Conservation (phyloP, 2,888 invertebrate species). For the Cerceris ruficornis region DNA sequence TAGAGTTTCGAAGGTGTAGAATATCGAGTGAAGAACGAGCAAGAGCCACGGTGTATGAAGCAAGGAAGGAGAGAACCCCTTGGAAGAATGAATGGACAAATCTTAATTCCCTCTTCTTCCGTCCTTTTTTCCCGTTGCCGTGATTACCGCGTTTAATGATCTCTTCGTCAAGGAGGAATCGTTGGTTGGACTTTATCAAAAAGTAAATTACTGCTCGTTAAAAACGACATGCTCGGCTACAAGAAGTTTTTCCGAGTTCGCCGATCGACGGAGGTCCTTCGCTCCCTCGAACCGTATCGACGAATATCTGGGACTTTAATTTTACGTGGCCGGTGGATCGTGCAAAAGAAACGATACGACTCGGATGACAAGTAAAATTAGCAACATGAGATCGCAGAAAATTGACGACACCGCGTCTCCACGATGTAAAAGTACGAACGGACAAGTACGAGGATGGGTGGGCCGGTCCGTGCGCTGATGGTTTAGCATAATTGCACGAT, state of each 20-base stretch:
- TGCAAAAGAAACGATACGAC: slow-evolving; percentile 2
- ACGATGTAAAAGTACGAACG: slow-evolving; percentile 13
- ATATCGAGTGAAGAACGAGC: not conserved
- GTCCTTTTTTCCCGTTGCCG: not conserved
- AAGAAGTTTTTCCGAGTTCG: too few relatives aligned
- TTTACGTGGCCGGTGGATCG: not conserved
- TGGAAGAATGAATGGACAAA: slow-evolving; percentile 34
- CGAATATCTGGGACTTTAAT: not conserved
- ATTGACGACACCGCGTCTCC: slow-evolving; percentile 13
- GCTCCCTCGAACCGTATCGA: too few relatives aligned
- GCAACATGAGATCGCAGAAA: slow-evolving; percentile 53
- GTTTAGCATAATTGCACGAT: slow-evolving; percentile 67
- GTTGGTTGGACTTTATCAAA: too few relatives aligned
- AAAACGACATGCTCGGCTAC: too few relatives aligned
- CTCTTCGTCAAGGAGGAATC: too few relatives aligned
- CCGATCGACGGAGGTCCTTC: too few relatives aligned
- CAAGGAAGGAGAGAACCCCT: slow-evolving; percentile 20
- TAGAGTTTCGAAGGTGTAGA: too few relatives aligned
- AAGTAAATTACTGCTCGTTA: too few relatives aligned
- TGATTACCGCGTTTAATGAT: not conserved
- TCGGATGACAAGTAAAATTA: slow-evolving; percentile 54
- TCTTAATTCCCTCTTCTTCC: not conserved
- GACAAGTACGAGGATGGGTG: slow-evolving; percentile 42
- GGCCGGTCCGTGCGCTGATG: slow-evolving; percentile 39
- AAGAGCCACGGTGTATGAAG: slow-evolving; percentile 7